Evolutionary conservation across 2,888 invertebrate genomes (phyloP).

Genomic region (Metacarcinus magister): DNA sequence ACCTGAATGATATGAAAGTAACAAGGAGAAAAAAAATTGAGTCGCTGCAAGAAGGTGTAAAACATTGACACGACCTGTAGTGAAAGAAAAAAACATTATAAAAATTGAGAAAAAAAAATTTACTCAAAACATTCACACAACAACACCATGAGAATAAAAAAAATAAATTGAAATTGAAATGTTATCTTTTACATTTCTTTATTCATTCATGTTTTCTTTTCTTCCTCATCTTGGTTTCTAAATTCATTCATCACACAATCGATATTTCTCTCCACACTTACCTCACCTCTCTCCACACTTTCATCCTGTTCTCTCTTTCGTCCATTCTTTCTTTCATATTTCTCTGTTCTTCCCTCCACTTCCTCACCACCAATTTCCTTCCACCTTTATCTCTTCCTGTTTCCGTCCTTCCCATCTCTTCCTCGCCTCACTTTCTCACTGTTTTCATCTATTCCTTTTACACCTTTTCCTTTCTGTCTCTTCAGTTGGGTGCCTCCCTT

Average conservation of each 20-base stretch:
- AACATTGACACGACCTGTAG: too few species aligned
- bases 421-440: neutral
- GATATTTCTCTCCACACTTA: neutral
- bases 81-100: too few species aligned
- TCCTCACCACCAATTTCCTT: conserved; percentile 19
- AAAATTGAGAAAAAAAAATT: too few species aligned
- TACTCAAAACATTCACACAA: too few species aligned
- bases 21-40: too few species aligned
- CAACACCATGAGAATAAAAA: too few species aligned
- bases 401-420: neutral
- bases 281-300: neutral
- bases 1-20: too few species aligned
- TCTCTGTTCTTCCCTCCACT: neutral
- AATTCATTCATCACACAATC: neutral
- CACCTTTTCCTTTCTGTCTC: neutral
- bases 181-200: neutral
- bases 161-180: too few species aligned
- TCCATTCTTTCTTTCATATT: neutral
- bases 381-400: conserved; percentile 28
- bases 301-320: neutral
- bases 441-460: neutral
- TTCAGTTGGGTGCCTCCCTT: neutral
- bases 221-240: neutral
- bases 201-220: neutral
- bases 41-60: too few species aligned